Conservation (phyloP, 2,888 invertebrate genomes). For the Didymodactylos carnosus region DNA sequence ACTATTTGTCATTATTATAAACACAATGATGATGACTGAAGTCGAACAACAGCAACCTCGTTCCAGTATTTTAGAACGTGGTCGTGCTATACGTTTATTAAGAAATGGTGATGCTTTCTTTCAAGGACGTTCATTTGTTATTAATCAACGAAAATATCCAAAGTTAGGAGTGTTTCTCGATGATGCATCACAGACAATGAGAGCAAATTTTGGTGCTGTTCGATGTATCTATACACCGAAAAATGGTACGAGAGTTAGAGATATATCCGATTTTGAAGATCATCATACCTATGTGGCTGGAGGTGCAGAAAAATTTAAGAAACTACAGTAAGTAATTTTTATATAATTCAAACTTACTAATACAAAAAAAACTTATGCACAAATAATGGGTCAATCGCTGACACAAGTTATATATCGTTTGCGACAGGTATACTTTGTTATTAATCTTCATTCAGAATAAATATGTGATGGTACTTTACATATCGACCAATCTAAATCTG, state of each 20-base stretch:
- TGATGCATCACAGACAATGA: slow-evolving; percentile 11
- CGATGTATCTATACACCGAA: slow-evolving; percentile 30
- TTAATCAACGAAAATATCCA: slow-evolving; percentile 10
- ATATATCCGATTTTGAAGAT: slow-evolving; percentile 29
- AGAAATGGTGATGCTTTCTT: slow-evolving; percentile 12
- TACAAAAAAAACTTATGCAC: no score
- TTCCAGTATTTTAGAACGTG: slow-evolving; percentile 1
- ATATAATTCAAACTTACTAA: no score
- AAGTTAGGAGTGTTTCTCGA: slow-evolving; percentile 14
- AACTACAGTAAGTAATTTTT: slow-evolving; percentile 3
- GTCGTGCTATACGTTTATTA: slow-evolving; percentile 3
- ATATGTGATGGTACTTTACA: no score
- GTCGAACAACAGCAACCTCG: slow-evolving; percentile 1
- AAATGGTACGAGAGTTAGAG: slow-evolving; percentile 24
- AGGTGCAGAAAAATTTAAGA: slow-evolving; percentile 30
- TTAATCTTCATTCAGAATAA: no score
- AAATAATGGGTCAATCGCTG: no score
- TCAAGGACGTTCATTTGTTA: slow-evolving; percentile 11
- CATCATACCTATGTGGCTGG: slow-evolving; percentile 31
- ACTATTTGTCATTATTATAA: no score
- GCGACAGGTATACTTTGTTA: no score
- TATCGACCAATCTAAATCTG: no score
- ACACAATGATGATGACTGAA: no score
- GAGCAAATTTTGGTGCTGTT: slow-evolving; percentile 19
- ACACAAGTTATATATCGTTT: no score